Evolutionary conservation across 2,113 vertebrate species (phyloP).

Genomic region (Beaufortia kweichowensis): DNA sequence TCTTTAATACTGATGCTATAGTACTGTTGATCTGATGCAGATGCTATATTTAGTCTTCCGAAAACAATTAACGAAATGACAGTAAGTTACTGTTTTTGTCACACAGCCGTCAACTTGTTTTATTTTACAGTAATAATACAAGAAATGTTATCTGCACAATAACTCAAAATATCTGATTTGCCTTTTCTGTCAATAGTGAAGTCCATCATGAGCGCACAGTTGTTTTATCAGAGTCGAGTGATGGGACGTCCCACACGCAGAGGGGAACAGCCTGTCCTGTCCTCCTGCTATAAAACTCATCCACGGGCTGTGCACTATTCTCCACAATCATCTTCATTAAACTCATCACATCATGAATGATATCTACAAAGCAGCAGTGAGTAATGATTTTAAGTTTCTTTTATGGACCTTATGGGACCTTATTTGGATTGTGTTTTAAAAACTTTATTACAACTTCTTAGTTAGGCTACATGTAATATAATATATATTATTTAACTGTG

Average conservation of each 20-base stretch:
- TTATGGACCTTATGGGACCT: neutral
- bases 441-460: neutral
- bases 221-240: slow-evolving; percentile 3
- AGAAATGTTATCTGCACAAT: no score
- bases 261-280: neutral
- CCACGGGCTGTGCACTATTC: neutral
- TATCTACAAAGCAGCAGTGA: slow-evolving; percentile 57
- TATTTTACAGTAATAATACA: no score
- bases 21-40: neutral
- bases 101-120: no score
- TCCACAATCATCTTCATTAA: neutral
- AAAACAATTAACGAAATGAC: no score
- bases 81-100: no score
- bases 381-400: neutral
- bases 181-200: slow-evolving; percentile 15
- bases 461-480: neutral
- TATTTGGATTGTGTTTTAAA: neutral
- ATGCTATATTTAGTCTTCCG: neutral
- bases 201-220: neutral
- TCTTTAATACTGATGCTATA: neutral
- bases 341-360: slow-evolving; percentile 41
- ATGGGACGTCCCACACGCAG: slow-evolving; percentile 10
- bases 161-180: neutral
- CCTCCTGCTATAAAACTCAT: slow-evolving; percentile 37
- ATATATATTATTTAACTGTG: no score